phyloP scores from a whole-genome alignment of 2,797 vertebrate species.

The Notoglanidium macrostoma region DNA sequence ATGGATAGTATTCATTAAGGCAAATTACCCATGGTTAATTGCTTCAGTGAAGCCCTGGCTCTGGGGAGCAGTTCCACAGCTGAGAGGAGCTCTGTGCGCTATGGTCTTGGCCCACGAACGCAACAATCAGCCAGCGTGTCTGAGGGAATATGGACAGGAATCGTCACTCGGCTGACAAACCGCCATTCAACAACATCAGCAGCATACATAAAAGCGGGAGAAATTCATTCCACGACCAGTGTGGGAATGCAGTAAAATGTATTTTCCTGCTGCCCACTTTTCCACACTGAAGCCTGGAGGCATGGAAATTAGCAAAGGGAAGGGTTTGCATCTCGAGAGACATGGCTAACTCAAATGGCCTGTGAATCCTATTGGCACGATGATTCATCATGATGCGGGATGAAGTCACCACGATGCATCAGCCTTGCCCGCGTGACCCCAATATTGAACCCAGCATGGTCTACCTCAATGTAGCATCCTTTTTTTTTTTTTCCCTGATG shows the following conservation, averaged over 20 bases:
- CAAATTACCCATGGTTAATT: constrained; percentile 77
- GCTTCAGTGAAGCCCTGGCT: constrained; percentile 66
- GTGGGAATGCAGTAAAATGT: constrained; percentile 78
- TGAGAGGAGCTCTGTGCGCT: constrained; percentile 63
- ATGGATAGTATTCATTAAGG: constrained; percentile 75
- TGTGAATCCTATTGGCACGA: constrained; percentile 50
- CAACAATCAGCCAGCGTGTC: constrained; percentile 67
- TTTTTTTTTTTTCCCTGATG: not conserved
- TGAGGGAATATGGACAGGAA: constrained; percentile 59
- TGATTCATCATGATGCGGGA: constrained; percentile 44
- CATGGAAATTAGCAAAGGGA: constrained; percentile 66
- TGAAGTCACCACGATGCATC: constrained; percentile 57
- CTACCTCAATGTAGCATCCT: not conserved
- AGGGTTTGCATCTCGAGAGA: constrained; percentile 63
- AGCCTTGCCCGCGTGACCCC: constrained; percentile 44
- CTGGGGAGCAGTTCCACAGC: constrained; percentile 72
- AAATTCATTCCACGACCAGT: constrained; percentile 69
- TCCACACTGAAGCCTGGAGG: constrained; percentile 75
- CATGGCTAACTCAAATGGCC: constrained; percentile 42
- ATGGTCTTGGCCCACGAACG: constrained; percentile 70
- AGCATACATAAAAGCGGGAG: constrained; percentile 61
- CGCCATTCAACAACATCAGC: constrained; percentile 71
- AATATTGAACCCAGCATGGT: constrained; percentile 35
- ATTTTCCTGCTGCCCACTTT: constrained; percentile 77
- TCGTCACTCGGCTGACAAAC: constrained; percentile 70